A percentile compares a stretch with the other conserved stretches of the same genome.
These are phyloP conservation scores for Semicossyphus pulcher DNA, from an alignment of 2,113 vertebrate species.

Conservation along the genomic window DNA sequence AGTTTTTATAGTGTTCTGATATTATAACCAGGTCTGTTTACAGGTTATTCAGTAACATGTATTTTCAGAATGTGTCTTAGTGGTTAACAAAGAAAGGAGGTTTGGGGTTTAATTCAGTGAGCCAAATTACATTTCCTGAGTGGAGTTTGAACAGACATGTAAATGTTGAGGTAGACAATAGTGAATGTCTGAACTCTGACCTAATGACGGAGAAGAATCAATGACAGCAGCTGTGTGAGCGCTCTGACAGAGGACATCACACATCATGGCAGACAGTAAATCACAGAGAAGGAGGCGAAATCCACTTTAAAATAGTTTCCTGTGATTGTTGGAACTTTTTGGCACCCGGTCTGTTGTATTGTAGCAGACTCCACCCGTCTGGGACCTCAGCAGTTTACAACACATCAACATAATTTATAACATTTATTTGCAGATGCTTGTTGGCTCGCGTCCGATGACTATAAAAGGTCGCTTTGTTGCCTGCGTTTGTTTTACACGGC, in stretches of 20 bases:
- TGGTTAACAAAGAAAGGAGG: too few relatives aligned
- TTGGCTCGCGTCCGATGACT: conserved; percentile 16
- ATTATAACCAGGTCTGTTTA: too few relatives aligned
- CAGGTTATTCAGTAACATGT: too few relatives aligned
- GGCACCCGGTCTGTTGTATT: conserved; percentile 30
- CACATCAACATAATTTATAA: conserved; percentile 28
- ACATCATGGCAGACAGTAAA: conserved; percentile 8
- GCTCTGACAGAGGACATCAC: not conserved
- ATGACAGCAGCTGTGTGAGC: not conserved
- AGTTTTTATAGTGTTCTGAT: too few relatives aligned
- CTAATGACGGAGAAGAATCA: too few relatives aligned
- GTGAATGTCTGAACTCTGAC: too few relatives aligned
- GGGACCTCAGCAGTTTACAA: conserved; percentile 7
- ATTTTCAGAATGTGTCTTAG: too few relatives aligned
- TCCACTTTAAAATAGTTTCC: conserved; percentile 62
- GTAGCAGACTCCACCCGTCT: conserved; percentile 39
- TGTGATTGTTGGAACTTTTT: conserved; percentile 54
- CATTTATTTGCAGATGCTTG: conserved; percentile 40
- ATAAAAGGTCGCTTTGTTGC: conserved; percentile 25
- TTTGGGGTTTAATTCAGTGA: too few relatives aligned
- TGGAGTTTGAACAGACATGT: too few relatives aligned
- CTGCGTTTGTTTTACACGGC: conserved; percentile 19
- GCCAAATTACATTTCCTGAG: too few relatives aligned
- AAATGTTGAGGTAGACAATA: too few relatives aligned
- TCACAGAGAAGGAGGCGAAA: conserved; percentile 44